Evolutionary conservation across 2,888 invertebrate species (phyloP).

Genomic region (Hypena proboscidalis): DNA sequence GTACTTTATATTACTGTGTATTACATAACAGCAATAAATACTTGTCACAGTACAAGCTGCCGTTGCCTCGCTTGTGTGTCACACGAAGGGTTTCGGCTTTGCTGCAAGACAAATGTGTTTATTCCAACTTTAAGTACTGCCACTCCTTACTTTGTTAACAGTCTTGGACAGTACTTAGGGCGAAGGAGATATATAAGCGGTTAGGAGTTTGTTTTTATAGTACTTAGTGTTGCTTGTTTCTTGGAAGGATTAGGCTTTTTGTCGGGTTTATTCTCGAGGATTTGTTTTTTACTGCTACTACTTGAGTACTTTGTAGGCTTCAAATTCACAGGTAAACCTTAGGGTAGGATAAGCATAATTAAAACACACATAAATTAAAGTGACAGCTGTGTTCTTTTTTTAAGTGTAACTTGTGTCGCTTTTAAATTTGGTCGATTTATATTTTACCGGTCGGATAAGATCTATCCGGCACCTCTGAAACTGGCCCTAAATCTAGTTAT

Average conservation of each 20-base stretch:
- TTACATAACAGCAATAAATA: slow-evolving; percentile 49
- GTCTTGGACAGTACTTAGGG: slow-evolving; percentile 33
- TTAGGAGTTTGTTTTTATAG: slow-evolving; percentile 9
- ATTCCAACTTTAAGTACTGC: slow-evolving; percentile 43
- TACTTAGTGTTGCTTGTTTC: neutral
- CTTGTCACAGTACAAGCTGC: slow-evolving; percentile 42
- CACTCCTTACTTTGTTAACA: slow-evolving; percentile 31
- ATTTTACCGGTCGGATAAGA: too few relatives aligned
- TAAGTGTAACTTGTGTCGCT: too few relatives aligned
- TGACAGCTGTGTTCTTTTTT: too few relatives aligned
- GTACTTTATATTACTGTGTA: slow-evolving; percentile 28
- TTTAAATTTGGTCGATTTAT: too few relatives aligned
- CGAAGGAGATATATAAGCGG: slow-evolving; percentile 24
- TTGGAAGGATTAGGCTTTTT: neutral
- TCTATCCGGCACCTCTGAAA: too few relatives aligned
- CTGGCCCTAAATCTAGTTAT: too few relatives aligned
- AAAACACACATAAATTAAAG: too few relatives aligned
- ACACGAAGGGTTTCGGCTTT: slow-evolving; percentile 46
- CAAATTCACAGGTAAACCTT: too few relatives aligned
- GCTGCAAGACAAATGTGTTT: slow-evolving; percentile 49
- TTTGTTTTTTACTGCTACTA: too few relatives aligned
- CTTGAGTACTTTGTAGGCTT: too few relatives aligned
- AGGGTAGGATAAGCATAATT: too few relatives aligned
- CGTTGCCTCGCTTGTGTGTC: slow-evolving; percentile 44
- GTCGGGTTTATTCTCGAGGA: too few relatives aligned